Base-by-base conservation (phyloP, 2,113 vertebrate species). In the Damaliscus lunatus region DNA sequence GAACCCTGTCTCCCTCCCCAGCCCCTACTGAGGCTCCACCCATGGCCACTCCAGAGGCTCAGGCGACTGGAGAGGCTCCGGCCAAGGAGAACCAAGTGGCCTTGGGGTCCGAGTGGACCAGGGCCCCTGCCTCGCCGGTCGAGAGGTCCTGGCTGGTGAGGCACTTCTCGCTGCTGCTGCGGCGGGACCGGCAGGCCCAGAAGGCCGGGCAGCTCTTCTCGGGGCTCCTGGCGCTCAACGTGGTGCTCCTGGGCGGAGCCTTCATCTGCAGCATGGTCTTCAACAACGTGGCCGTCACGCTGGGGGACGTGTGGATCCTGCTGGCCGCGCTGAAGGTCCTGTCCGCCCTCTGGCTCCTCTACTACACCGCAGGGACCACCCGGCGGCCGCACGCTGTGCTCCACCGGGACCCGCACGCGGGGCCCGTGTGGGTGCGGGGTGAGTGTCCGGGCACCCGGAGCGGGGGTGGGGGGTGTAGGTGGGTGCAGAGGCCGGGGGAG, bases 181-280 rank as follows among this genome's bases (percentile, higher is more conserved):
- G 98, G 94, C 59, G 97, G 43, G 97, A 99, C 96, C 96, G 9
- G 8, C 99, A 99, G 93, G 99, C 98, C 0, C 99, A 99, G 97
- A 99, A 98, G 25, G 99, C 99, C 0, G 99, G 99, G 5, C 99
- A 98, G 31, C 99, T 99, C 87, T 98, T 99, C 97, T 99, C 99
- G 0, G 99, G 99, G 29, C 98, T 99, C 67, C 96, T 99, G 97
- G 99, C 99, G 85, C 97, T 99, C 97, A 99, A 99, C 0, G 93
- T 99, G 98, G 98, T 99, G 82, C 99, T 99, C 52, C 98, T 99
- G 96, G 99, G 99, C 3, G 98, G 99, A 0, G 99, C 99, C 31
- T 99, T 99, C 98, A 94, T 99, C 98, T 99, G 98, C 14, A 99
- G 99, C 3, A 98, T 99, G 96, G 98, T 99, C 7, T 99, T 99